Percentiles rank a stretch among this genome's conserved stretches.
Evolutionary conservation across 2,113 vertebrate genomes (phyloP).

Genomic region (Crotalus helleri): DNA sequence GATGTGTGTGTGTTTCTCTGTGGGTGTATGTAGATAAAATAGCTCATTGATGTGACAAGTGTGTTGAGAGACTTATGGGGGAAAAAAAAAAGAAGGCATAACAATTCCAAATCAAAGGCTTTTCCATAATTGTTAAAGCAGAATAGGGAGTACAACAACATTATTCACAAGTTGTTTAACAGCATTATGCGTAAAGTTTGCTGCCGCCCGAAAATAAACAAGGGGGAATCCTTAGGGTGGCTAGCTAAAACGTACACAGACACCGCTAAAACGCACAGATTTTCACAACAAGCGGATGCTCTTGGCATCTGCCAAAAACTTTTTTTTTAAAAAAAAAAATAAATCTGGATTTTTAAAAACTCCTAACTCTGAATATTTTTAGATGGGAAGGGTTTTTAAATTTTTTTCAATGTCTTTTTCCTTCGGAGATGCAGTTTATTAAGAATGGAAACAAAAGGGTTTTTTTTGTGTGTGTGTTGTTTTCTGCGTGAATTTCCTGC

Average conservation of each 20-base stretch:
- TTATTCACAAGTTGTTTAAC: not conserved
- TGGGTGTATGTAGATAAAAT: not conserved
- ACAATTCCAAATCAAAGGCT: not conserved
- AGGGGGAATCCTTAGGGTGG: not conserved
- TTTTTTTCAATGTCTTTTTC: not conserved
- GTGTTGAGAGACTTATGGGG: slow-evolving; percentile 27
- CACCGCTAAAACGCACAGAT: no score
- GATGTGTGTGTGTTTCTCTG: not conserved
- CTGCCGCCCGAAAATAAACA: not conserved
- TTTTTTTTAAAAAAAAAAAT: not conserved
- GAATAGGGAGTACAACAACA: not conserved
- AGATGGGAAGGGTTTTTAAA: not conserved
- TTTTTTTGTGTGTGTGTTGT: not conserved
- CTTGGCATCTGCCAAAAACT: not conserved
- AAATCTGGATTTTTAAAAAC: not conserved
- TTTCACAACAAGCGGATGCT: not conserved
- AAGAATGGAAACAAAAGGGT: not conserved
- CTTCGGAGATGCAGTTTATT: not conserved
- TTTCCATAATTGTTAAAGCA: slow-evolving; percentile 3
- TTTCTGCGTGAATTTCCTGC: not conserved
- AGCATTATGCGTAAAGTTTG: not conserved
- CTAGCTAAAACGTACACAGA: not conserved
- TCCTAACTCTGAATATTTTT: not conserved
- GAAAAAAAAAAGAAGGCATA: not conserved
- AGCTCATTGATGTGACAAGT: slow-evolving; percentile 32